phyloP scores from a whole-genome alignment of 1,140 invertebrate genomes.

The Theocolax elegans region DNA sequence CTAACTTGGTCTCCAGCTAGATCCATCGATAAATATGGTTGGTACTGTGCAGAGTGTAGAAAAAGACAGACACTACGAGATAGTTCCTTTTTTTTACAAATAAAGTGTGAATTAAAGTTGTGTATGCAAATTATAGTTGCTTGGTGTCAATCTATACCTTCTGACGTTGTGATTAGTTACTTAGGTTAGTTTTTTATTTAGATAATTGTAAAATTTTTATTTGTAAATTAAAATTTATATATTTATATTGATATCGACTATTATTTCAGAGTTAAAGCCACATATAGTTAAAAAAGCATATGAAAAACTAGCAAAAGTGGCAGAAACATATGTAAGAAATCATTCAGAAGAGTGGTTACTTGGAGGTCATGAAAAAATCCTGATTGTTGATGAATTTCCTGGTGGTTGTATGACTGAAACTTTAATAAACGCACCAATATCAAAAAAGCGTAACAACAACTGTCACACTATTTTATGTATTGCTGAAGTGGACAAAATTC shows the following conservation, averaged over 20 bases:
- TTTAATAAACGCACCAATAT: conserved; percentile 49
- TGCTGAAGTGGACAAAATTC: conserved; percentile 58
- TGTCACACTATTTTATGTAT: conserved; percentile 66
- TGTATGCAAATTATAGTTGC: conserved; percentile 65
- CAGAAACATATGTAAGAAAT: conserved; percentile 59
- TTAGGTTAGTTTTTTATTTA: conserved; percentile 53
- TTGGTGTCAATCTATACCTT: conserved; percentile 65
- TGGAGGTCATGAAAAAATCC: conserved; percentile 61
- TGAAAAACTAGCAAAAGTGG: conserved; percentile 61
- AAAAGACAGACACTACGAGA: conserved; percentile 65
- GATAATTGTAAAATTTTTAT: no score
- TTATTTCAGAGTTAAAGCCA: conserved; percentile 63
- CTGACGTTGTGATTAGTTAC: conserved; percentile 55
- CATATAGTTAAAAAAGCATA: conserved; percentile 64
- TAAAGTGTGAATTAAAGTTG: conserved; percentile 66
- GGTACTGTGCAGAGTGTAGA: conserved; percentile 61
- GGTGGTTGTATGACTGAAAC: conserved; percentile 62
- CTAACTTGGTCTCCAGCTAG: conserved; percentile 64
- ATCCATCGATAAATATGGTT: conserved; percentile 67
- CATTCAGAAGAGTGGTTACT: conserved; percentile 64
- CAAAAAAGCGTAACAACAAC: conserved; percentile 64
- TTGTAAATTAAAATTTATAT: neutral
- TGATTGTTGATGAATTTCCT: conserved; percentile 68
- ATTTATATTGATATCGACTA: neutral
- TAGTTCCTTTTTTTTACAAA: conserved; percentile 64